Evolutionary conservation across 1,140 invertebrate genomes (phyloP), one percentile per base, ranked within the genome.

Genomic region (Venustaconcha ellipsiformis): DNA sequence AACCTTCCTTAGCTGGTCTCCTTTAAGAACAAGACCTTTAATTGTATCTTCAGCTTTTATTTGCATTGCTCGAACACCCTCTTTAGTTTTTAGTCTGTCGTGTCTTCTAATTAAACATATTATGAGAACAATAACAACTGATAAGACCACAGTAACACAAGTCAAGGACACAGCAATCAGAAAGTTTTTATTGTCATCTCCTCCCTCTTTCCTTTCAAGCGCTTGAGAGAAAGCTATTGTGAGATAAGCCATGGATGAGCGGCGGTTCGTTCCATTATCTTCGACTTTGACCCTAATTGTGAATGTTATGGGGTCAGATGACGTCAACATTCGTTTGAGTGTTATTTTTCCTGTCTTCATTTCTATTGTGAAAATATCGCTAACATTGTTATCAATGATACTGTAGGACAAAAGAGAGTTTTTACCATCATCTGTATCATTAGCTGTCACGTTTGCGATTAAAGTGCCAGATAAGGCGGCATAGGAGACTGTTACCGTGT

Each of bases 371-470:
- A 99, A 98, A 60, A 96, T 90, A 78, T 95, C 94, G 17, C 94
- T 92, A 76, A 94, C 94, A 26, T 90, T 85, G 18, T 95, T 95
- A 37, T 93, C 94, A 1, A 95, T 92, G 17, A 99, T 91, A 86
- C 70, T 92, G 86, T 96, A 98, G 20, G 94, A 94, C 14, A 98
- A 94, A 80, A 94, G 96, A 3, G 96, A 97, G 90, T 98, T 99
- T 0, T 94, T 95, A 13, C 96, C 97, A 88, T 96, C 94, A 91
- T 99, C 97, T 85, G 95, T 94, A 91, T 99, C 97, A 13, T 93
- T 92, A 6, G 97, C 96, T 5, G 94, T 93, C n/a, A 98, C 87
- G 84, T 94, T 94, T 67, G 96, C 89, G 14, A 85, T 81, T 0
- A 83, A 70, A 26, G 72, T 71, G 63, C 78, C 73, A 57, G 67